Base-by-base conservation (phyloP, 2,888 invertebrate species). In the Cosmopolites sordidus region DNA sequence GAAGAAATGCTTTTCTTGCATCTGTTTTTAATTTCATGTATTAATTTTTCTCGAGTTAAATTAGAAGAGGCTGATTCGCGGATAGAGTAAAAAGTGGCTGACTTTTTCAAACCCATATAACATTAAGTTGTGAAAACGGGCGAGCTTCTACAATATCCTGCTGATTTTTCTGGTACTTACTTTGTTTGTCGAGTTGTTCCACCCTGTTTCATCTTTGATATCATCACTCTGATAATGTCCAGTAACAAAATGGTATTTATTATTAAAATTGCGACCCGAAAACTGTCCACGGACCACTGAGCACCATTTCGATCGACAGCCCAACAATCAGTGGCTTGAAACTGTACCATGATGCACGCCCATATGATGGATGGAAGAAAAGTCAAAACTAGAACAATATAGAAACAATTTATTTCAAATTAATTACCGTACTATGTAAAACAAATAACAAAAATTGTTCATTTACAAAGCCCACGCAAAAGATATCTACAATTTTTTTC, bases 161-260 rank as follows among this genome's bases (percentile, higher is more conserved):
- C n/a, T n/a, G 22, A 22, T 22, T 22, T 22, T 22, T 22, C 22
- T 22, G 22, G 22, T n/a, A 57, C 60, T 48, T 63, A 69, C 70
- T 60, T 70, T 5, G 67, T 64, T 60, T 71, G 69, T 60, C 78
- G 76, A 58, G 77, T 75, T 5, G 76, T 71, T 56, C 77, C 78
- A 55, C 79, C 79, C 4, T 76, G 77, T 40, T 80, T 76, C 40
- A 86, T 74, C 66, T 85, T 85, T 1, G 81, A 80, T 14, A 84
- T 69, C 54, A 87, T 71, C 0, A 85, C 82, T 54, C 85, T 74
- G 15, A 85, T 70, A 9, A 87, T 83, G 63, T 87, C 84, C 2
- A 80, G 61, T 47, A 86, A 76, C 0, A 87, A 75, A 0, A 76
- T 61, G 0, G 81, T 74, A 66, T 87, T 87, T 15, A 83, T 64